These are phyloP conservation scores for Tetrao urogallus DNA, from an alignment of 2,113 vertebrate species.

Conservation along the genomic window DNA sequence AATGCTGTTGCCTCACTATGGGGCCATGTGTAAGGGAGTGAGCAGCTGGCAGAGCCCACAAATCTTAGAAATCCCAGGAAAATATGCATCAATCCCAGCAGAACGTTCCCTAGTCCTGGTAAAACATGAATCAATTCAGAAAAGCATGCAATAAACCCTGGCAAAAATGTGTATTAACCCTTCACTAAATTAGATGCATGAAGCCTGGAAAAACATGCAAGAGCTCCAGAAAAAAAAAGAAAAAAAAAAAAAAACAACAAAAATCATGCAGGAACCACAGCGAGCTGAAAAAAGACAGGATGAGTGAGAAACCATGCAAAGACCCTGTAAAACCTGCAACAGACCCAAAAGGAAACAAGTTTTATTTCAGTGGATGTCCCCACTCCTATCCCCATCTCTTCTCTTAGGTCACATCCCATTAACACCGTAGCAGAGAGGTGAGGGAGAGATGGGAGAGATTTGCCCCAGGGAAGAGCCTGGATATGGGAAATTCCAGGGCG, in stretches of 20 bases:
- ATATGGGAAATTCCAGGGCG: not conserved
- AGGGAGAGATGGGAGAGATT: not conserved
- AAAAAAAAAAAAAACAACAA: not conserved
- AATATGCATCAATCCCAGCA: not conserved
- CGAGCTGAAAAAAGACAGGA: fast-evolving
- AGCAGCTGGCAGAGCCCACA: not conserved
- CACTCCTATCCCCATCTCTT: not conserved
- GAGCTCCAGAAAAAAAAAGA: too few species aligned
- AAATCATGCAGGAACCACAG: fast-evolving
- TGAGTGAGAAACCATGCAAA: fast-evolving
- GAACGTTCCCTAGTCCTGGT: too few species aligned
- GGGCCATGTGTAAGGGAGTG: not conserved
- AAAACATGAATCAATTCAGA: too few species aligned
- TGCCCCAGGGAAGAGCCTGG: not conserved
- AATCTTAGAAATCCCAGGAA: not conserved
- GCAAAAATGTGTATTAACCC: not conserved
- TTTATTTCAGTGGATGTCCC: not conserved
- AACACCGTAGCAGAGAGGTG: not conserved
- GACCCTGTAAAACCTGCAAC: not conserved
- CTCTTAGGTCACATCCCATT: not conserved
- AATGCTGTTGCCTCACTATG: not conserved
- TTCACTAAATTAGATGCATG: not conserved
- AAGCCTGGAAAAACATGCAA: not conserved
- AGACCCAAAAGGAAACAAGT: not conserved
- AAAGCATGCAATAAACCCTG: not conserved